These are phyloP conservation scores for Drosophila nigritarsus DNA, from an alignment of 2,888 invertebrate genomes.

Conservation along the genomic window DNA sequence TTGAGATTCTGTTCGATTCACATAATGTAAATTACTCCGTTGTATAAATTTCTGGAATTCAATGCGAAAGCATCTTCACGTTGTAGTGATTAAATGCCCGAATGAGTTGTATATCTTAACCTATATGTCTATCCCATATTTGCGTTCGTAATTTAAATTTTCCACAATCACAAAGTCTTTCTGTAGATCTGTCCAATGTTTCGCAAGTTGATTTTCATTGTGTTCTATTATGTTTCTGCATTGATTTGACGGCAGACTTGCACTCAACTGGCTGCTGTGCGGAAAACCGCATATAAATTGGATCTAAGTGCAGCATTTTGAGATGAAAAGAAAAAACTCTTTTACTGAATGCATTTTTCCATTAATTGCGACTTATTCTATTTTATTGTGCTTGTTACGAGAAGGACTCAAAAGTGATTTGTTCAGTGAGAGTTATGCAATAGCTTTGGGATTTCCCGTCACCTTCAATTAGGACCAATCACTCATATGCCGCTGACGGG, in stretches of 20 bases:
- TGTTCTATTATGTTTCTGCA: background rate
- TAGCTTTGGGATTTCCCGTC: constrained; percentile 24
- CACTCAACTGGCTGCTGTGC: constrained; percentile 4
- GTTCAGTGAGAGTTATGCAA: background rate
- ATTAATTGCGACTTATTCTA: constrained; percentile 21
- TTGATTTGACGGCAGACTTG: background rate
- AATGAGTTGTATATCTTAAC: background rate
- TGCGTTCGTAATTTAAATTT: constrained; percentile 22
- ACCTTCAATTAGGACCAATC: constrained; percentile 59
- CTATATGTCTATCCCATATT: background rate
- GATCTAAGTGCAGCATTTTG: constrained; percentile 5
- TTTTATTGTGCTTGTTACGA: background rate
- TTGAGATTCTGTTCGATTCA: background rate
- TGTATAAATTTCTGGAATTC: background rate
- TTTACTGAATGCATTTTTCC: background rate
- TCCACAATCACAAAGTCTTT: constrained; percentile 6
- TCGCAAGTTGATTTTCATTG: constrained; percentile 4
- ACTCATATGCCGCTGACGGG: constrained; percentile 28
- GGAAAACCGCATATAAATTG: constrained; percentile 32
- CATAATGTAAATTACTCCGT: constrained; percentile 4
- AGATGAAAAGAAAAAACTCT: background rate
- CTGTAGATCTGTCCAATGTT: background rate
- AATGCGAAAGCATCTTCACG: background rate
- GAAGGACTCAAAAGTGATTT: constrained; percentile 10
- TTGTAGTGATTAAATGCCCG: background rate